Base-by-base conservation (phyloP, 2,888 invertebrate genomes). In the Drosophila macrospina region DNA sequence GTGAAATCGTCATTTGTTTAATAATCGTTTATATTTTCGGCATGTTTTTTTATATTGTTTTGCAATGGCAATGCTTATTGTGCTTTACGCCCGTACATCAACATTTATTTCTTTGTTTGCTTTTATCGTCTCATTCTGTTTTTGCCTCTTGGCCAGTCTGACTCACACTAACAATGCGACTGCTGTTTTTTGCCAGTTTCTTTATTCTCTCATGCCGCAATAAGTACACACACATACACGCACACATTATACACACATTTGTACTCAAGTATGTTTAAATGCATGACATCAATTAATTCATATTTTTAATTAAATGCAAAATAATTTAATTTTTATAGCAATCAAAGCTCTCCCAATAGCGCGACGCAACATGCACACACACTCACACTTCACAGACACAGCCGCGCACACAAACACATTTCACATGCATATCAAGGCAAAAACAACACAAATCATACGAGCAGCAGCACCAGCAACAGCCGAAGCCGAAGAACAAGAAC, bases 281-380 rank as follows among this genome's bases (percentile, higher is more conserved):
- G 42, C 48, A 62, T 60, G 71, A 64, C 71, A 74, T 56, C 75
- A 69, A 69, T 74, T 83, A 86, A 73, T 55, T 84, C 69, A 80
- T 78, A 68, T 74, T 78, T 57, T 87, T 67, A 82, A 87, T 82
- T 76, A 81, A 87, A 81, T 78, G 86, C 84, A 78, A 80, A 88
- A 80, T 71, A 60, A 86, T 83, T 80, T 52, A 45, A 61, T 68
- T 80, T 77, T 70, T 64, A 77, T 66, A 59, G 50, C 69, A 79
- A 74, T 77, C 83, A 72, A 60, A 76, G 66, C 75, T 66, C 70
- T 45, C 26, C 32, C 42, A 60, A 64, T 34, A 48, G 37, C 30
- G 37, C 41, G 39, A 47, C 5, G 30, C 47, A 54, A 41, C 70
- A 45, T 39, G 37, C 56, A 56, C 62, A 64, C 52, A 48, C 65